phyloP scores from a whole-genome alignment of 2,888 invertebrate genomes.

The Cephonodes hylas region DNA sequence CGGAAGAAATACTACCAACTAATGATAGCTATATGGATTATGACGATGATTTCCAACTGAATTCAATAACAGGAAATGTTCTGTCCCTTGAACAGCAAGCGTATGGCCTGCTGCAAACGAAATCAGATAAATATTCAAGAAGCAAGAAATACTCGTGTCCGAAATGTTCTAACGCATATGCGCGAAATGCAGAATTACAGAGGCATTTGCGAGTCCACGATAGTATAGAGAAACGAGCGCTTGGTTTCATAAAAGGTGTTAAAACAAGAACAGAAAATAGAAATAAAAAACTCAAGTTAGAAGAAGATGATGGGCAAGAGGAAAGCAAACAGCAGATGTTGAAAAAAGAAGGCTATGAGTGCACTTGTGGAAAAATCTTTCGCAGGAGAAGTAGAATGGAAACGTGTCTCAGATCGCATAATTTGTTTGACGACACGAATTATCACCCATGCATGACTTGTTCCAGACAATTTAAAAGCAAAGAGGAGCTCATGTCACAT shows the following conservation, averaged over 20 bases:
- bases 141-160: slow-evolving; percentile 38
- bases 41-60: slow-evolving; percentile 60
- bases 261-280: slow-evolving; percentile 49
- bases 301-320: slow-evolving; percentile 23
- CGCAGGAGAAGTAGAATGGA: slow-evolving; percentile 65
- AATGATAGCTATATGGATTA: slow-evolving; percentile 38
- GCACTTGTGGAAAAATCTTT: slow-evolving; percentile 64
- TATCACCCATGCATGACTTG: slow-evolving; percentile 58
- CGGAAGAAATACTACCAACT: slow-evolving; percentile 65
- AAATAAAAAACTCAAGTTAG: slow-evolving; percentile 33
- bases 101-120: slow-evolving; percentile 56
- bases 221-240: slow-evolving; percentile 54
- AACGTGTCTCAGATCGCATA: slow-evolving; percentile 66
- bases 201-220: slow-evolving; percentile 59
- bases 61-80: slow-evolving; percentile 70
- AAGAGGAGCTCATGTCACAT: slow-evolving; percentile 57
- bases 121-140: slow-evolving; percentile 31
- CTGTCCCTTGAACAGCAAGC: slow-evolving; percentile 69
- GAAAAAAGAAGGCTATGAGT: slow-evolving; percentile 60
- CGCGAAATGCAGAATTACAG: slow-evolving; percentile 31
- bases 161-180: slow-evolving; percentile 58
- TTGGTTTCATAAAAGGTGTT: slow-evolving; percentile 48
- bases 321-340: slow-evolving; percentile 22
- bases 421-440: slow-evolving; percentile 40
- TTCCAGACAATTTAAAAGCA: slow-evolving; percentile 57